These are phyloP conservation scores for Norana najaformis DNA, from an alignment of 2,888 invertebrate species.

Conservation along the genomic window DNA sequence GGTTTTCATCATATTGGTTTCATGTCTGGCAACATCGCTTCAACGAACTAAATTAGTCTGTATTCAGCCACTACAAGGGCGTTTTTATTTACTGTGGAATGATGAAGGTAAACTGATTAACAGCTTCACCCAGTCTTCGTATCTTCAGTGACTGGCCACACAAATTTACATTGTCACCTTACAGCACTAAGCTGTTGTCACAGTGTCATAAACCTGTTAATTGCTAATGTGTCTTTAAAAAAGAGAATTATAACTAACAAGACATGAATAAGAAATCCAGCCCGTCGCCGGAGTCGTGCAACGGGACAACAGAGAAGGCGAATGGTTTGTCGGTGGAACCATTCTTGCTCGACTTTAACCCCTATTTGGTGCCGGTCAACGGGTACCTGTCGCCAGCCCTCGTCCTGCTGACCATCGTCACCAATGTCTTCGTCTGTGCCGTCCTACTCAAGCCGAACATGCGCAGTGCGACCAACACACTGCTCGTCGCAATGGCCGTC, in stretches of 20 bases:
- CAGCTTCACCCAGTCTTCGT: background rate
- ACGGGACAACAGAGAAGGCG: background rate
- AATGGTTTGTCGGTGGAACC: background rate
- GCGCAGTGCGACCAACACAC: constrained; percentile 86
- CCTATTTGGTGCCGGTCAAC: constrained; percentile 64
- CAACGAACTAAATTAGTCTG: background rate
- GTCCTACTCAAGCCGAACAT: constrained; percentile 81
- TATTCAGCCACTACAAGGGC: too few species aligned
- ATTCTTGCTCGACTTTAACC: background rate
- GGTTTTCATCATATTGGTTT: background rate
- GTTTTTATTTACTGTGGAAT: background rate
- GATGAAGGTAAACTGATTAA: background rate
- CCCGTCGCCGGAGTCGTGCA: background rate
- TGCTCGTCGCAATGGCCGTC: constrained; percentile 91
- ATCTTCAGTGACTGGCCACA: background rate
- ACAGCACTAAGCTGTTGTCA: background rate
- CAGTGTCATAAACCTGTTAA: background rate
- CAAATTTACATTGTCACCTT: background rate
- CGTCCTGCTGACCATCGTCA: constrained; percentile 80
- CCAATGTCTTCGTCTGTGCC: constrained; percentile 86
- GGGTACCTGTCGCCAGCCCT: constrained; percentile 83
- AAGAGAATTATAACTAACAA: background rate
- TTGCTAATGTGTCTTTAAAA: background rate
- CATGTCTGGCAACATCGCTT: background rate
- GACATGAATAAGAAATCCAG: background rate